A percentile compares a stretch with the other conserved stretches of the same genome.
These are phyloP conservation scores for Bostrychus sinensis DNA, from an alignment of 2,113 vertebrate species.

Conservation along the genomic window DNA sequence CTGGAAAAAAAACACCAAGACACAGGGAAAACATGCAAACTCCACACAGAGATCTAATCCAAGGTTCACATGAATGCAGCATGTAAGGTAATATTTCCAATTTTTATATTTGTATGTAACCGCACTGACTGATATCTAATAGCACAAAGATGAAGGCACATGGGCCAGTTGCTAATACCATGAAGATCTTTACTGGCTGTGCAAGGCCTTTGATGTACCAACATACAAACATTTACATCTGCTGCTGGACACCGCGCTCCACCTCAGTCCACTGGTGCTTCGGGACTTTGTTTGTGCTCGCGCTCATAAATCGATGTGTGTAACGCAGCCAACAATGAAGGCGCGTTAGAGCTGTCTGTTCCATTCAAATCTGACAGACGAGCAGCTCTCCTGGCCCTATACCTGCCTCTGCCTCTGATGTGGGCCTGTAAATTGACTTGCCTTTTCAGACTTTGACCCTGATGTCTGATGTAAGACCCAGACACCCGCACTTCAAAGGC, in stretches of 20 bases:
- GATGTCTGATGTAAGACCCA: constrained; percentile 83
- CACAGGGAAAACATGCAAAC: too few relatives aligned
- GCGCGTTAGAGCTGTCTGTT: constrained; percentile 66
- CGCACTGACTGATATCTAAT: constrained; percentile 57
- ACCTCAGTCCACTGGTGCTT: constrained; percentile 35
- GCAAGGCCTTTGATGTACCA: constrained; percentile 70
- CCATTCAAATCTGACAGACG: constrained; percentile 67
- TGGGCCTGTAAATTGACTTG: constrained; percentile 79
- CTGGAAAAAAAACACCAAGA: too few relatives aligned
- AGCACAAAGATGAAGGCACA: constrained; percentile 70
- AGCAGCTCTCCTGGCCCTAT: constrained; percentile 48
- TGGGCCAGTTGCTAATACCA: constrained; percentile 63
- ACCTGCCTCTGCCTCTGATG: constrained; percentile 72
- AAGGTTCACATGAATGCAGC: too few relatives aligned
- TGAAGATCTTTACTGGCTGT: constrained; percentile 67
- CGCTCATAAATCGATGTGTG: constrained; percentile 59
- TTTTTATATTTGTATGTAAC: background rate
- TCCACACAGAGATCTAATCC: too few relatives aligned
- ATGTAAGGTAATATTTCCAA: background rate
- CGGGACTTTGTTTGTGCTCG: constrained; percentile 49
- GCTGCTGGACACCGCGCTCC: constrained; percentile 44
- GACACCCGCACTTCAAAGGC: constrained; percentile 82
- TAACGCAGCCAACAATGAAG: constrained; percentile 59
- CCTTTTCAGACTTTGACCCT: constrained; percentile 82
- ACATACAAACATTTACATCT: constrained; percentile 61